phyloP scores from a whole-genome alignment of 1,140 invertebrate genomes.

The Ceratitis capitata region DNA sequence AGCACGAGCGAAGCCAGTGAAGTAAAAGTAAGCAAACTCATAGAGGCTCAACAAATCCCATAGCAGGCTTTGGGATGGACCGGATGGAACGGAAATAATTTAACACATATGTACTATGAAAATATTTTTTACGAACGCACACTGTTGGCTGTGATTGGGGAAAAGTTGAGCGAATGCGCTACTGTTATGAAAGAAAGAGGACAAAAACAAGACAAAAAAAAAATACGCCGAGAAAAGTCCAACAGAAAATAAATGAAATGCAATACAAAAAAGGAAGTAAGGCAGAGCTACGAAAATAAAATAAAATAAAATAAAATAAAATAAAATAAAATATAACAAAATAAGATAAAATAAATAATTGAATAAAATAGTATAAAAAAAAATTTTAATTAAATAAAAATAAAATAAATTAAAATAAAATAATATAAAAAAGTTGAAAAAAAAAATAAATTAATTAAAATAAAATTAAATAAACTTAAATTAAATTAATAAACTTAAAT shows the following conservation, averaged over 20 bases:
- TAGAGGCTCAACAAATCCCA: background rate
- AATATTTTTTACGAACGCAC: constrained; percentile 3
- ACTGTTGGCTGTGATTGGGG: background rate
- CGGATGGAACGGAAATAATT: constrained; percentile 28
- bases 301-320: too few relatives aligned
- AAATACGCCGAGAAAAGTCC: background rate
- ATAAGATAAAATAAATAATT: too few relatives aligned
- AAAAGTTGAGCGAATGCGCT: background rate
- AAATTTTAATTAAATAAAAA: too few relatives aligned
- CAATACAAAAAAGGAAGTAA: background rate
- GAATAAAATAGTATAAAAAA: too few relatives aligned
- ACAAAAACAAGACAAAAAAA: too few relatives aligned
- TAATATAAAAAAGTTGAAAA: too few relatives aligned
- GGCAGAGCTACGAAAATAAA: too few relatives aligned
- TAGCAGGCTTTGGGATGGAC: background rate
- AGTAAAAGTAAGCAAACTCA: background rate
- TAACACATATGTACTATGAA: constrained; percentile 13
- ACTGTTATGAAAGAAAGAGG: background rate
- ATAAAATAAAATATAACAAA: too few relatives aligned
- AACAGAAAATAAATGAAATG: background rate
- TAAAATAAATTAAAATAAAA: too few relatives aligned
- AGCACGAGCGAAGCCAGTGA: background rate
- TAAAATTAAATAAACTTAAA: too few relatives aligned
- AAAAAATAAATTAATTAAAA: too few relatives aligned
- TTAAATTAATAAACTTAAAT: too few relatives aligned